Evolutionary conservation across 2,797 vertebrate species (phyloP).

Genomic region (Microchirus variegatus): DNA sequence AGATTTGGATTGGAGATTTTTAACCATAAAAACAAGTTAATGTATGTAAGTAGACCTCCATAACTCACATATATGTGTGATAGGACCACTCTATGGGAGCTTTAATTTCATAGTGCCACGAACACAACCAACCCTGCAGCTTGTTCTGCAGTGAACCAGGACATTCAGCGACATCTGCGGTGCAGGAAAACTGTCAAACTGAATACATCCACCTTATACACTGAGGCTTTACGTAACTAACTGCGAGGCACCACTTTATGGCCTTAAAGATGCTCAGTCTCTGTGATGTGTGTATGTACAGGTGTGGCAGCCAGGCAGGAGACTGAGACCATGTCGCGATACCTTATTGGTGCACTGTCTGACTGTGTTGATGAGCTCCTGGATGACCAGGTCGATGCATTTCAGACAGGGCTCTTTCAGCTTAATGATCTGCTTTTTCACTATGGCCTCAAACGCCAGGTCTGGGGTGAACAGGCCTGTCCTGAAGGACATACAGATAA

Average conservation of each 20-base stretch:
- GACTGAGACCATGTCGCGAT: slow-evolving; percentile 66
- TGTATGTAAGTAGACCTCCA: no score
- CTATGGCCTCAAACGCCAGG: slow-evolving; percentile 97
- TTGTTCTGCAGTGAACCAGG: slow-evolving; percentile 60
- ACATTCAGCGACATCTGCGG: neutral
- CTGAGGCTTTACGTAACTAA: no score
- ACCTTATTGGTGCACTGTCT: slow-evolving; percentile 97
- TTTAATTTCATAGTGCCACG: no score
- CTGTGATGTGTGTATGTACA: slow-evolving; percentile 42
- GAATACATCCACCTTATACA: no score
- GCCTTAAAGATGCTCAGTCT: slow-evolving; percentile 8
- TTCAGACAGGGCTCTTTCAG: slow-evolving; percentile 98
- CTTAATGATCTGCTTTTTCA: slow-evolving; percentile 99
- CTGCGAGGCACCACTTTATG: no score
- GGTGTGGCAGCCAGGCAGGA: slow-evolving; percentile 37
- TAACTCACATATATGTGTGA: no score
- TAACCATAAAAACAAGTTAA: no score
- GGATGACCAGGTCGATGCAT: slow-evolving; percentile 97
- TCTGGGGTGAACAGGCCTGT: slow-evolving; percentile 98
- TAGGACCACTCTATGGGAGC: no score
- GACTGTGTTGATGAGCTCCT: slow-evolving; percentile 97
- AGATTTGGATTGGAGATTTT: no score
- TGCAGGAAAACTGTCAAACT: neutral
- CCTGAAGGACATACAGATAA: slow-evolving; percentile 81
- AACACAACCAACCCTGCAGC: slow-evolving; percentile 47